Evolutionary conservation across 2,797 vertebrate species (phyloP), one percentile per base, ranked within the genome.

Genomic region (Poliocrania exsul): DNA sequence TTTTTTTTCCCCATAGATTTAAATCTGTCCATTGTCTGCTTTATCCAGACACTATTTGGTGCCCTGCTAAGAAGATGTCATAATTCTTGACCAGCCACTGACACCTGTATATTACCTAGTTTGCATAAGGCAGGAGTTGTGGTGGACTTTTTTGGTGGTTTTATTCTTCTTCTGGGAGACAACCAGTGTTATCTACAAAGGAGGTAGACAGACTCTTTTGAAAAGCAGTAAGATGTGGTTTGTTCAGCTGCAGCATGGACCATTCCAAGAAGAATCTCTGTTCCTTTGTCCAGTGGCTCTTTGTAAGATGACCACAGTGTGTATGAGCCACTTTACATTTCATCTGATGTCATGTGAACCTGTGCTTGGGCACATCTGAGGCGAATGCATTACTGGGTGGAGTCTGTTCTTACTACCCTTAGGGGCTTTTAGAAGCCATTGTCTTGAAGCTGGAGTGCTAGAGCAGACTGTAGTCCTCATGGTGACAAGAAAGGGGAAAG

Each of bases 1-100:
- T 16, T 20, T 67, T 24, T 9, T 35, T 26, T 15, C 75, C 94
- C 49, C 82, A 11, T 96, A 99, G 99, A 96, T 99, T 99, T 95
- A 99, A 99, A 97, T 99, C 99, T 4, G 95, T 99, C 79, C 99
- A 99, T 92, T 99, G 99, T 95, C 98, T 98, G 19, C 98, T 99
- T 91, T 99, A 99, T 89, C 98, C 99, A 24, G 98, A 99, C 35
- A 99, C 99, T 5, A 95, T 97, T 57, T 99, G 99, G 99, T 99
- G 99, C 96, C 98, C 98, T 33, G 74, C 90, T 87, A 90, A 89
- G 95, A 97, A 93, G 84, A 77, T 51, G 83, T 83, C 90, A 1
- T 49, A 94, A 85, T 50, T 67, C 54, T 11, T 95, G 85, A 97
- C 44, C 17, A 44, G 24, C 11, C 9, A 2, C 29, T 81, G 17